Evolutionary conservation across 37 sponge, comb jelly and placozoan genomes (phyloP).

Genomic region (Geodia barretti): DNA sequence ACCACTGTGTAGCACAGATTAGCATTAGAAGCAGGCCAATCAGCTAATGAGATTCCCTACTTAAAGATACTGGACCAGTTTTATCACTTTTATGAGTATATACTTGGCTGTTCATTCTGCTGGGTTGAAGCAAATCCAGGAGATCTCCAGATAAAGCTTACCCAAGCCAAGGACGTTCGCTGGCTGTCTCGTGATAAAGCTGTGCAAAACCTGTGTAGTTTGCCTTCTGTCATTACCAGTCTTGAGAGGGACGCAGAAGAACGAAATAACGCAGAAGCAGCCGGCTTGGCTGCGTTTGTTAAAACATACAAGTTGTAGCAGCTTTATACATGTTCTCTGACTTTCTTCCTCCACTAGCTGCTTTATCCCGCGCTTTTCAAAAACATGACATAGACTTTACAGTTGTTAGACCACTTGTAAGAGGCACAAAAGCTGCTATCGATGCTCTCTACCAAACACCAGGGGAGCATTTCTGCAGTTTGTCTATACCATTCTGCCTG

Average conservation of each 20-base stretch:
- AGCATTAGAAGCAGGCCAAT: constrained; percentile 14
- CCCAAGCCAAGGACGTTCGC: constrained; percentile 43
- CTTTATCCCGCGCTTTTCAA: constrained; percentile 24
- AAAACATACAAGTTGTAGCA: constrained; percentile 13
- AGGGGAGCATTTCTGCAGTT: constrained; percentile 12
- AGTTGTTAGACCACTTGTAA: constrained; percentile 13
- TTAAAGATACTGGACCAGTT: constrained; percentile 27
- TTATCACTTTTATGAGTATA: constrained; percentile 37
- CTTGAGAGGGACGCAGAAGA: constrained; percentile 37
- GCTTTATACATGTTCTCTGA: constrained; percentile 16
- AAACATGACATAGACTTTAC: constrained; percentile 9
- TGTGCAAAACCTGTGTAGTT: constrained; percentile 23
- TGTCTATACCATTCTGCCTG: neutral
- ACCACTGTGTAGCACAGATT: constrained; percentile 33
- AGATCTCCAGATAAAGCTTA: constrained; percentile 34
- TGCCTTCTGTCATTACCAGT: constrained; percentile 16
- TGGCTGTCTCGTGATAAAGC: constrained; percentile 47
- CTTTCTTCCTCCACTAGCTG: constrained; percentile 23
- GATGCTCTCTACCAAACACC: neutral
- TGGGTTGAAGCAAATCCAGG: constrained; percentile 33
- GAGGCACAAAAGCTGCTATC: neutral
- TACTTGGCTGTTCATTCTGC: constrained; percentile 49
- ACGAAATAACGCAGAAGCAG: constrained; percentile 21
- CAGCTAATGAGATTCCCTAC: constrained; percentile 23
- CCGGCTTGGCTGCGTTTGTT: constrained; percentile 11